Evolutionary conservation across 2,888 invertebrate genomes (phyloP), one percentile per base, ranked within the genome.

Genomic region (Acleris cristana): DNA sequence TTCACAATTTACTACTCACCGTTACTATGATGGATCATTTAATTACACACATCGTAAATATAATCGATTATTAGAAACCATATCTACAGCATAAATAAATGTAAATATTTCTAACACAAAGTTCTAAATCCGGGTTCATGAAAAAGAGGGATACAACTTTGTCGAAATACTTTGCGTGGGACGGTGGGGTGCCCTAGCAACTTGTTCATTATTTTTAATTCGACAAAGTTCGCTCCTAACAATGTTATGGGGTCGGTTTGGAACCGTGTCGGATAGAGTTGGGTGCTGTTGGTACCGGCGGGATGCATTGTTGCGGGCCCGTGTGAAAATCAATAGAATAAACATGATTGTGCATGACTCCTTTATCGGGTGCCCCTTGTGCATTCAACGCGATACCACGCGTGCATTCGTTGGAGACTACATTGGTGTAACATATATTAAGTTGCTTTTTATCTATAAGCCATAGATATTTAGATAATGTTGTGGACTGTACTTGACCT

Each of bases 301-400:
- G 80, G 81, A 82, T 85, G 84, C 84, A 87, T 86, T 86, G 84
- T 85, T 78, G 72, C 75, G 74, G 73, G 75, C 76, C 82, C 91
- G 89, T 92, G 92, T 88, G 92, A 92, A 92, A 92, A 92, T 92
- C 89, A 80, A 91, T 91, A 90, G 84, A 89, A 91, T 89, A 90
- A 91, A 91, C 85, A 89, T 88, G 84, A 87, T 84, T 81, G 80
- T 80, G 80, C 77, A 80, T 76, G 80, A 83, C 78, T 85, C 78
- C 75, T 66, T 68, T 69, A 69, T 63, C 58, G 61, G 61, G 34
- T 21, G 66, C 61, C 66, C 66, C 66, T 62, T 19, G 45, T 54
- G 45, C 59, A 60, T 54, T 66, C 14, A 52, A 18, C 26, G n/a
- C 18, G 18, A 53, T n/a, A 57, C 55, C 53, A 26, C 53, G 30